Conservation (phyloP, 2,888 invertebrate genomes). For the Nomada ruficornis region DNA sequence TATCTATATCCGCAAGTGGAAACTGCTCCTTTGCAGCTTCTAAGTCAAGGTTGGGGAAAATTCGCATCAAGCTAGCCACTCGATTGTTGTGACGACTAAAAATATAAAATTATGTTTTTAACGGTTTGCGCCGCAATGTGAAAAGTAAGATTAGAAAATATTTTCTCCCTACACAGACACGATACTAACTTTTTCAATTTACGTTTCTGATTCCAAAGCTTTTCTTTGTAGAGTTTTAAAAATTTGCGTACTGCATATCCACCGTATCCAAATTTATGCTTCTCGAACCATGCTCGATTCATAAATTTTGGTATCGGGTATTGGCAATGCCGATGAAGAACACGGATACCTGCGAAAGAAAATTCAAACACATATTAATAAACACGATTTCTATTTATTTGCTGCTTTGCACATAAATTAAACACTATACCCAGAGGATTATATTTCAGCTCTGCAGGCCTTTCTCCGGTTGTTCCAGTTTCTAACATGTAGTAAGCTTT, state of each 20-base stretch:
- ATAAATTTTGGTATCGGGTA: conserved; percentile 88
- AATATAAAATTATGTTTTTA: conserved; percentile 36
- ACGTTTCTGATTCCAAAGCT: conserved; percentile 86
- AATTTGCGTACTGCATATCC: conserved; percentile 88
- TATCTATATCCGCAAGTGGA: conserved; percentile 91
- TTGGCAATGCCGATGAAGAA: conserved; percentile 85
- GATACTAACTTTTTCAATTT: conserved; percentile 86
- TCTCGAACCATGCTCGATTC: conserved; percentile 88
- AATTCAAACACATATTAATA: not conserved
- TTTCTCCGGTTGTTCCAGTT: conserved; percentile 93
- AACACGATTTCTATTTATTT: not conserved
- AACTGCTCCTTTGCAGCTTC: conserved; percentile 89
- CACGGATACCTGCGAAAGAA: conserved; percentile 78
- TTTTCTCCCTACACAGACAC: not conserved
- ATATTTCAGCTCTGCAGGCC: conserved; percentile 87
- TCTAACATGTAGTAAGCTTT: conserved; percentile 95
- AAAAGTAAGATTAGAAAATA: not conserved
- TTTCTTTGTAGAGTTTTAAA: conserved; percentile 88
- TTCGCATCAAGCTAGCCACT: conserved; percentile 85
- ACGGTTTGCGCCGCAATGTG: not conserved
- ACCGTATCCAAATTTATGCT: conserved; percentile 86
- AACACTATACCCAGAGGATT: conserved; percentile 86
- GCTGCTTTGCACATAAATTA: not conserved
- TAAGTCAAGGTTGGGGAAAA: conserved; percentile 91
- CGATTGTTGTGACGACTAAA: conserved; percentile 78